These are phyloP conservation scores for Chloroceryle amazona DNA, from an alignment of 2,797 vertebrate genomes.

Conservation along the genomic window DNA sequence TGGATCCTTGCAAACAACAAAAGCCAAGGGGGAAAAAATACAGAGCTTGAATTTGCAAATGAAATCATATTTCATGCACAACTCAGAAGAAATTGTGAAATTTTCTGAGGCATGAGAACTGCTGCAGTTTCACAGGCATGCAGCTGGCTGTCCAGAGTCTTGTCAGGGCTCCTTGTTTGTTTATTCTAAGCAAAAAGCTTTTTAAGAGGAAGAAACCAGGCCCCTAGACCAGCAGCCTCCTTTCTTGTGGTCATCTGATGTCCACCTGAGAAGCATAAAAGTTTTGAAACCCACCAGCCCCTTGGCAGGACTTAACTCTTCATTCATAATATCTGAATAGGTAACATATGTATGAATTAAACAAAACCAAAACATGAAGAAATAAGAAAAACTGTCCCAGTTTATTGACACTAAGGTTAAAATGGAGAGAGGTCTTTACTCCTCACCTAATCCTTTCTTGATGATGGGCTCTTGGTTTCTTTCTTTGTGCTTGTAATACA, in stretches of 20 bases:
- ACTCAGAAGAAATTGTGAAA: neutral
- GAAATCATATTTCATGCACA: neutral
- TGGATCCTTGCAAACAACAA: neutral
- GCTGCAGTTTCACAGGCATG: neutral
- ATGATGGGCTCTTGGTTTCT: neutral
- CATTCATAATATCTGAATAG: neutral
- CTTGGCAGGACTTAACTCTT: neutral
- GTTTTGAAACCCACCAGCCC: rapidly evolving
- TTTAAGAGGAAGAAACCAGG: neutral
- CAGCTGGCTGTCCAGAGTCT: neutral
- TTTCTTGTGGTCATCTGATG: neutral
- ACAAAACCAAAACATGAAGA: neutral
- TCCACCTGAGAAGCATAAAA: neutral
- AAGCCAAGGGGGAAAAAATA: neutral
- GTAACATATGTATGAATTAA: neutral
- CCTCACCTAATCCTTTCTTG: neutral
- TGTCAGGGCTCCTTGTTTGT: neutral
- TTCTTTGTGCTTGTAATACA: neutral
- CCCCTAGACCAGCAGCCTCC: neutral
- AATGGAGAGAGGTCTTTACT: neutral
- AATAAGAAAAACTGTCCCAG: neutral
- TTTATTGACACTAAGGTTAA: neutral
- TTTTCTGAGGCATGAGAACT: neutral
- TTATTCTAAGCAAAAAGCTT: neutral
- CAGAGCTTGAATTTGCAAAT: neutral